Percentiles rank a stretch among this genome's conserved stretches.
Conservation (phyloP, 2,113 vertebrate genomes). For the Machaerirhynchus nigripectus region DNA sequence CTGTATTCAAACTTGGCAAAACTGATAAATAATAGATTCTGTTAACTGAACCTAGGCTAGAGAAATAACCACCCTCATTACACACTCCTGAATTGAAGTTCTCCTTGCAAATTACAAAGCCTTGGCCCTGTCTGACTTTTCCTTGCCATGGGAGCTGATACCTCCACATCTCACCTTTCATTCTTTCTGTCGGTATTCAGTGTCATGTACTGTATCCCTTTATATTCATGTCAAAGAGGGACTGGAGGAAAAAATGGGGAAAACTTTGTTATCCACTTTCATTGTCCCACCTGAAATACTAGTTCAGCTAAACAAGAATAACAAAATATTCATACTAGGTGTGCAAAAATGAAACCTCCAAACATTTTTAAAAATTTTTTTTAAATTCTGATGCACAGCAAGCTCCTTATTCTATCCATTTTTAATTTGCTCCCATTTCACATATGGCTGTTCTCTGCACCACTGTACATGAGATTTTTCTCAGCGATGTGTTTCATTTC, state of each 20-base stretch:
- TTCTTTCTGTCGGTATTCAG: neutral
- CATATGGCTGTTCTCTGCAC: neutral
- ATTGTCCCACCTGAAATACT: neutral
- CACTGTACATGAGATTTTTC: neutral
- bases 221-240: neutral
- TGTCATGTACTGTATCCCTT: neutral
- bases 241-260: neutral
- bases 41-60: neutral
- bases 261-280: neutral
- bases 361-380: neutral
- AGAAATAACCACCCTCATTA: neutral
- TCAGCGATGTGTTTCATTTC: neutral
- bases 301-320: neutral
- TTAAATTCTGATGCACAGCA: neutral
- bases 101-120: neutral
- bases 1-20: neutral
- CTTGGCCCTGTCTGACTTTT: neutral
- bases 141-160: neutral
- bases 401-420: neutral
- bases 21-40: neutral
- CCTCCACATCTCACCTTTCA: neutral
- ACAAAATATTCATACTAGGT: neutral
- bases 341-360: neutral
- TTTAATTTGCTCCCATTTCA: neutral
- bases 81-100: neutral